Evolutionary conservation across 2,888 invertebrate genomes (phyloP).

Genomic region (Melanostoma scalare): DNA sequence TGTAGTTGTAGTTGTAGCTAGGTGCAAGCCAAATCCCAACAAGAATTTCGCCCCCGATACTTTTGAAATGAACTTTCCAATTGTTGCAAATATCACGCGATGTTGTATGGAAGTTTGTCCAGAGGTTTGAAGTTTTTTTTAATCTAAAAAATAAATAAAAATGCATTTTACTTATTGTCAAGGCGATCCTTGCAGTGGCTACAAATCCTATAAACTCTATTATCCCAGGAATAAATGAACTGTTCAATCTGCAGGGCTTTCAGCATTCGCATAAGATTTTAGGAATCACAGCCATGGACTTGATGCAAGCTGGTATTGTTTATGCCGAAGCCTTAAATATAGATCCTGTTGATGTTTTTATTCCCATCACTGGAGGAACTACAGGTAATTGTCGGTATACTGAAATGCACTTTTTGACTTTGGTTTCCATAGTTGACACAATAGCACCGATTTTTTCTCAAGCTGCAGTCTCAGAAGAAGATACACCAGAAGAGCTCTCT

Average conservation of each 20-base stretch:
- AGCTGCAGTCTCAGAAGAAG: slow-evolving; percentile 57
- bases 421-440: slow-evolving; percentile 51
- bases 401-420: background rate
- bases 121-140: slow-evolving; percentile 32
- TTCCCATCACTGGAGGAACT: slow-evolving; percentile 73
- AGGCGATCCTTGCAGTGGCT: slow-evolving; percentile 70
- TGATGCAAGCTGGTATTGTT: slow-evolving; percentile 64
- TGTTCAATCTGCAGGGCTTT: slow-evolving; percentile 55
- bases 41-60: slow-evolving; percentile 8
- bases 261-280: slow-evolving; percentile 69
- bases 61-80: slow-evolving; percentile 67
- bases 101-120: slow-evolving; percentile 73
- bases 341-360: slow-evolving; percentile 69
- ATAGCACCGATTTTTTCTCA: slow-evolving; percentile 72
- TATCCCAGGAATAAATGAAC: slow-evolving; percentile 66
- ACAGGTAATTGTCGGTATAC: slow-evolving; percentile 40
- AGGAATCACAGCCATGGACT: slow-evolving; percentile 70
- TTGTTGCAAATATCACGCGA: slow-evolving; percentile 67
- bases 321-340: slow-evolving; percentile 56
- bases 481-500: slow-evolving; percentile 25
- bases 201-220: slow-evolving; percentile 72
- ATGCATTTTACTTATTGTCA: slow-evolving; percentile 9
- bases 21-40: slow-evolving; percentile 39
- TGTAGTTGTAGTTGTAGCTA: slow-evolving; percentile 55
- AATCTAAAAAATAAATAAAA: background rate